Evolutionary conservation across 1,140 invertebrate species (phyloP), one percentile per base, ranked within the genome.

Genomic region (Laupala kohalensis): DNA sequence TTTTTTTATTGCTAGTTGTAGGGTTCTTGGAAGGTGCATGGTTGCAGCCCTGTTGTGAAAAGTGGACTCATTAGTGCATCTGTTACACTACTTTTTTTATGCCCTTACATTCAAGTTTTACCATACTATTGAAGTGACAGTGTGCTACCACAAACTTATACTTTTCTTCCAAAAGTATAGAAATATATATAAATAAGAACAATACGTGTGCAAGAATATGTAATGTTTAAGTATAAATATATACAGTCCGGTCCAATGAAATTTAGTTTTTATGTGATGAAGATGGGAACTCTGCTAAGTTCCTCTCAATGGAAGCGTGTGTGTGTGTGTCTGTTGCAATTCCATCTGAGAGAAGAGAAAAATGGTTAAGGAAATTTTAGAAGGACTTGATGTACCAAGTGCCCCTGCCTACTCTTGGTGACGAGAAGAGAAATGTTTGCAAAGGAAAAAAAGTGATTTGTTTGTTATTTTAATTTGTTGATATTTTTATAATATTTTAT

Each of bases 181-280:
- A 19, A 53, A 53, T 53, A 53, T 53, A 53, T 53, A 53, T 53
- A 53, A 13, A 53, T 13, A 53, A 13, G 37, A 53, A 53, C 37
- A 53, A 53, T 53, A 53, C 19, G 37, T 53, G 37, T 53, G 37
- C 37, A 53, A 53, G 37, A 53, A 13, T 53, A 53, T 53, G 19
- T 53, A 53, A 53, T 66, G 64, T 66, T 13, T 24, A 25, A 66
- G 9, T 25, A 66, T 66, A 25, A 66, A 27, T 27, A 66, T 25
- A 66, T 70, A 3, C 69, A 70, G 69, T 70, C 69, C 69, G 69
- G 69, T 70, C 69, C 69, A 70, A 64, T 63, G 27, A 62, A 70
- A 62, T 62, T 66, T 53, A 70, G 25, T 62, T 70, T 63, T 64
- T 70, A 64, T 70, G 37, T 64, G 37, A 62, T 53, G 37, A 53